These are phyloP conservation scores for Callyntrura sp. DNA, from an alignment of 2,888 invertebrate species.

Conservation along the genomic window DNA sequence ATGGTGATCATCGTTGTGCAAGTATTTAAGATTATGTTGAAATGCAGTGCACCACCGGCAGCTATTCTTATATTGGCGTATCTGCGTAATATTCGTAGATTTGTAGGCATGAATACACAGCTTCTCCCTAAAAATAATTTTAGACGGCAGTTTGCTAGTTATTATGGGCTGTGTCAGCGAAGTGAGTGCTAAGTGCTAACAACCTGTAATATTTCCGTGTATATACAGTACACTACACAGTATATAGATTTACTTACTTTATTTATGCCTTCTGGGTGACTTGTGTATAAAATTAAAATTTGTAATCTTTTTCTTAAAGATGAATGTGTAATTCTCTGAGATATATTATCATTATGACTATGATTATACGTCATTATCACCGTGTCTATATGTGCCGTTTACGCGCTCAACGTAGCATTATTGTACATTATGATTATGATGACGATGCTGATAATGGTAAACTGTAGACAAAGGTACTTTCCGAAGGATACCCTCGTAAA, in stretches of 20 bases:
- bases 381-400: conserved; percentile 17
- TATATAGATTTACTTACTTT: neutral
- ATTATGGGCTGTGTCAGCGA: conserved; percentile 9
- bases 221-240: neutral
- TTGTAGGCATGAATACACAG: neutral
- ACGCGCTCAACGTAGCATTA: conserved; percentile 17
- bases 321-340: conserved; percentile 48
- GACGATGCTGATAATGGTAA: conserved; percentile 34
- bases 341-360: conserved; percentile 60
- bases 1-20: conserved; percentile 18
- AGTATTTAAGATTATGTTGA: conserved; percentile 48
- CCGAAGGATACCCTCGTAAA: neutral
- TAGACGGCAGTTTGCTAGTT: neutral
- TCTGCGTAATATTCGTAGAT: neutral
- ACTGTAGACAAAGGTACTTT: neutral
- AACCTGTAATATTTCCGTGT: neutral
- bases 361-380: conserved; percentile 47
- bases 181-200: conserved; percentile 50
- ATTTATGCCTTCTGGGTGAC: conserved; percentile 39
- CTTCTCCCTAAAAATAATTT: neutral
- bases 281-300: conserved; percentile 33
- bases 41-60: neutral
- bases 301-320: neutral
- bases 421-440: neutral
- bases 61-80: neutral